Evolutionary conservation across 2,113 vertebrate genomes (phyloP), one percentile per base, ranked within the genome.

Genomic region (Tragelaphus scriptus): DNA sequence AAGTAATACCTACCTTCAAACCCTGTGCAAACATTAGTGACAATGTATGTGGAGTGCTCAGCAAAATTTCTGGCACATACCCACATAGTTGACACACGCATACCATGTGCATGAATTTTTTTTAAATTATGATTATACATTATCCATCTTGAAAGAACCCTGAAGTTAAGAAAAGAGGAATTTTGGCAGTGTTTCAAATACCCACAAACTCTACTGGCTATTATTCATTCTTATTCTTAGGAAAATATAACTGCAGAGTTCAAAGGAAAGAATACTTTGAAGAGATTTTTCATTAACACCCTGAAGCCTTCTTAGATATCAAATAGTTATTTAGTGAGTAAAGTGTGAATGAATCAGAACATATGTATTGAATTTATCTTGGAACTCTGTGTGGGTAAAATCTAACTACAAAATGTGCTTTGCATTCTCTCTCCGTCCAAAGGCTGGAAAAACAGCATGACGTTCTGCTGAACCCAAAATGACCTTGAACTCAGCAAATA

Each of bases 241-340:
- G 68, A 61, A 95, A 96, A 96, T 90, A 85, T 63, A 49, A 97
- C 81, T 94, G 58, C 77, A 88, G 65, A 17, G 75, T 97, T 97
- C 92, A 96, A 97, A 98, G 92, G 87, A 95, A 96, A 86, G 9
- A 94, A 71, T 71, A 90, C 68, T 97, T 95, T 80, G 92, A 94
- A 96, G 68, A 94, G 25, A 40, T 68, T 88, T 96, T 97, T 96
- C 88, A 59, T 85, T 84, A 90, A 86, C 85, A 84, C 81, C 77
- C 79, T 56, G 53, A 96, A 96, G 68, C 16, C 56, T 93, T 89
- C 91, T 96, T 94, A 85, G 94, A 92, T 96, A 63, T 94, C 85
- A 94, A 94, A 93, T 94, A 47, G 88, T 77, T 96, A 88, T 85
- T 96, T 90, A 92, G 59, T 97, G 89, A 97, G 82, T 85, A 58